phyloP scores from a whole-genome alignment of 1,140 invertebrate genomes.

The Rhagoletis zephyria region DNA sequence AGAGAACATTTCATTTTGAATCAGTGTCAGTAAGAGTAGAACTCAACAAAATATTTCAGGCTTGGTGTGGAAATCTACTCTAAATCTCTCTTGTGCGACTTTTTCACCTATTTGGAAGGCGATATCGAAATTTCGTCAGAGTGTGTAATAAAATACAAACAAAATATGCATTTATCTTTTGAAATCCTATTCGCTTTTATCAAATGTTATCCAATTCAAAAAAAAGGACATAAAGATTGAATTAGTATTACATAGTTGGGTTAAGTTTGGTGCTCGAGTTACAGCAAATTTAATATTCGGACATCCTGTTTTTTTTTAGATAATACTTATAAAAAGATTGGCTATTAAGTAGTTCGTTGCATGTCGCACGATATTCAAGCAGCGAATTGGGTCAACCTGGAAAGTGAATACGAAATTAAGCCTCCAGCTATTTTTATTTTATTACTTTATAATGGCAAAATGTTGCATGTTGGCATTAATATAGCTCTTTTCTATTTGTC shows the following conservation, averaged over 20 bases:
- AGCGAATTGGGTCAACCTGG: not conserved
- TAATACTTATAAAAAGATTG: not conserved
- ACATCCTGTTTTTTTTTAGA: not conserved
- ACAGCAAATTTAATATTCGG: not conserved
- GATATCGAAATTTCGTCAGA: too few relatives aligned
- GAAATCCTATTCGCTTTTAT: too few relatives aligned
- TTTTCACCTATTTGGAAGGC: too few relatives aligned
- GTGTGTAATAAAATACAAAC: too few relatives aligned
- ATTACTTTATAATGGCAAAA: not conserved
- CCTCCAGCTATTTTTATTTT: too few relatives aligned
- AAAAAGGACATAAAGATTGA: not conserved
- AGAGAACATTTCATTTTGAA: too few relatives aligned
- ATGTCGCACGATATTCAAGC: not conserved
- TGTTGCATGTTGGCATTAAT: not conserved
- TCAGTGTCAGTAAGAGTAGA: too few relatives aligned
- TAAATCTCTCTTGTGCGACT: too few relatives aligned
- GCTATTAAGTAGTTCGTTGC: not conserved
- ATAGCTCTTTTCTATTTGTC: not conserved
- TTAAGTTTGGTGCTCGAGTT: not conserved
- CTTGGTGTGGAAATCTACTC: too few relatives aligned
- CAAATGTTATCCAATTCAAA: too few relatives aligned
- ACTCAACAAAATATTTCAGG: too few relatives aligned
- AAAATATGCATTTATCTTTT: too few relatives aligned
- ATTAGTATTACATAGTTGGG: not conserved
- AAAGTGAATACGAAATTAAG: slow-evolving; percentile 12